Evolutionary conservation across 2,888 invertebrate species (phyloP), one percentile per base, ranked within the genome.

Genomic region (Lissonota sp.): DNA sequence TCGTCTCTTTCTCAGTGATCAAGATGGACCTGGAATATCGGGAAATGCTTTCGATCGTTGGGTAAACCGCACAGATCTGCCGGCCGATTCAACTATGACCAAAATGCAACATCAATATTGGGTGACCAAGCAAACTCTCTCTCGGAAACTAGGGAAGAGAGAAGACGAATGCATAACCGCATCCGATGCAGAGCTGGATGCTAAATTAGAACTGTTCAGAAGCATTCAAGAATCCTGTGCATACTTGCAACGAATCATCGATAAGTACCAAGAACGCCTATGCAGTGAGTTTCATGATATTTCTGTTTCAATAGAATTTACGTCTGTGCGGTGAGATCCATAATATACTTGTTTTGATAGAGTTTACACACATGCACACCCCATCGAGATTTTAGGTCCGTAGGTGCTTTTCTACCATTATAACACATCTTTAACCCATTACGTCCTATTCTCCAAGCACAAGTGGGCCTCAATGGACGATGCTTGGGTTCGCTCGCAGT

Each of bases 101-200:
- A 95, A 95, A 90, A 96, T 99, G 96, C 98, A 98, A 92, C 98
- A 99, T 93, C 98, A 98, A 87, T 99, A 98, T 93, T 99, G 99
- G 99, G 97, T 99, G 75, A 99, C 99, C 6, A 99, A 99, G 92
- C 99, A 99, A 93, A 96, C 97, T 77, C 96, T 99, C 60, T 95
- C 98, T 85, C 95, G 97, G 89, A 99, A 98, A 93, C 94, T 99
- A 66, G 99, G 99, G 44, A 97, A 97, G 87, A 99, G 99, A 93
- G 99, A 99, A 93, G 99, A 99, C 92, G 98, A 98, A 86, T 98
- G 98, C 93, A 96, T 99, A 84, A 96, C 99, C 37, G 96, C 99
- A 10, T 99, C 99, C 0, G 99, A 99, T 93, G 97, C 98, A 0
- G 98, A 99, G 90, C 94, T 99, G 42, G 99, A 99, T 93, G 97